These are phyloP conservation scores for Cichlasoma orientale DNA, from an alignment of 2,797 vertebrate genomes.

Conservation along the genomic window DNA sequence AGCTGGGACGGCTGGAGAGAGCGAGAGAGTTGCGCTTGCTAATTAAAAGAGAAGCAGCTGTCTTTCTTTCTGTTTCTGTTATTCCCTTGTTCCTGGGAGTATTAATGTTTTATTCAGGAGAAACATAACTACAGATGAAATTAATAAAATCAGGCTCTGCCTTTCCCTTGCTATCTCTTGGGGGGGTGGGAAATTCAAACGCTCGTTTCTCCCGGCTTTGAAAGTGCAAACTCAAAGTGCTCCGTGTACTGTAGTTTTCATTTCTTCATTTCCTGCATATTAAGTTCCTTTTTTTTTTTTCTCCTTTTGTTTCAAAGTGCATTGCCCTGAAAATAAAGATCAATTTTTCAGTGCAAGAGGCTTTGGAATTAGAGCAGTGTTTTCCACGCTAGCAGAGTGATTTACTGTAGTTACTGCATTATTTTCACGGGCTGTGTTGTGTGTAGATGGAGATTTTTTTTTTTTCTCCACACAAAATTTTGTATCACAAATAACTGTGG, in stretches of 20 bases:
- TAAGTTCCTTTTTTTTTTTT: conserved; percentile 74
- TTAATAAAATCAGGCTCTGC: conserved; percentile 83
- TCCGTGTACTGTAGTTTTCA: conserved; percentile 78
- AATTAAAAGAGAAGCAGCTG: conserved; percentile 82
- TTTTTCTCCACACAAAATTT: conserved; percentile 28
- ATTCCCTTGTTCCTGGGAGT: conserved; percentile 81
- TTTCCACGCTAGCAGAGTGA: conserved; percentile 66
- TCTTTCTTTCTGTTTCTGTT: conserved; percentile 77
- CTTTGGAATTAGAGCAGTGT: conserved; percentile 76
- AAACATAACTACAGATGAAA: conserved; percentile 84
- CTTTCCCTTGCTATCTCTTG: conserved; percentile 78
- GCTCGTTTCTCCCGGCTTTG: conserved; percentile 78
- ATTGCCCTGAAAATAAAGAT: conserved; percentile 79
- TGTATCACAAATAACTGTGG: conserved; percentile 57
- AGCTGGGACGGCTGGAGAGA: conserved; percentile 69
- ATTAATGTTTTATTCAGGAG: conserved; percentile 85
- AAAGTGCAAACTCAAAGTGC: conserved; percentile 81
- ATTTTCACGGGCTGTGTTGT: conserved; percentile 56
- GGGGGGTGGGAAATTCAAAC: conserved; percentile 79
- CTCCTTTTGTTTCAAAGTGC: conserved; percentile 77
- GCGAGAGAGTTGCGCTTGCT: conserved; percentile 71
- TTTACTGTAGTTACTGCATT: conserved; percentile 68
- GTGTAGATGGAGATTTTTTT: neutral
- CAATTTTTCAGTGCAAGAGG: conserved; percentile 75
- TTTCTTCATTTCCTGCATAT: conserved; percentile 83